Conservation (phyloP, 1,140 invertebrate genomes). For the Thalassaphorura encarpata region DNA sequence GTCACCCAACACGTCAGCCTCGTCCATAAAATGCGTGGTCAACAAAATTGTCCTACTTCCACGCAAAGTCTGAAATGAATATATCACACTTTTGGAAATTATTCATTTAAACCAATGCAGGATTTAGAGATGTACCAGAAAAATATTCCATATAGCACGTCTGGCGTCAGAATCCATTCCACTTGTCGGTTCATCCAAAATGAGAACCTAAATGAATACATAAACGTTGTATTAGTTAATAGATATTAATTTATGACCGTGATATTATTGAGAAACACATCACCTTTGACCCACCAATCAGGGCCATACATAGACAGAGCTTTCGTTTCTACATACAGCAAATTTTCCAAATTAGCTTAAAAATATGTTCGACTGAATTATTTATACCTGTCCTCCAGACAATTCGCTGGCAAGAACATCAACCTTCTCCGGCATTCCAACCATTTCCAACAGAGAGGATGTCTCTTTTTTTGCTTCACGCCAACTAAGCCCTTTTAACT, state of each 20-base stretch:
- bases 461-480: neutral
- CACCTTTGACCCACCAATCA: slow-evolving; percentile 49
- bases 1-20: slow-evolving; percentile 76
- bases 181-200: slow-evolving; percentile 66
- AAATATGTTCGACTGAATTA: no score
- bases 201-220: slow-evolving; percentile 35
- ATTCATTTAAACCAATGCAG: neutral
- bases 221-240: slow-evolving; percentile 13
- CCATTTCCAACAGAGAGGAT: slow-evolving; percentile 32
- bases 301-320: slow-evolving; percentile 70
- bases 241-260: no score
- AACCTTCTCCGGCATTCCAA: slow-evolving; percentile 49
- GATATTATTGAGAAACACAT: slow-evolving; percentile 35
- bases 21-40: slow-evolving; percentile 58
- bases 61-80: slow-evolving; percentile 32
- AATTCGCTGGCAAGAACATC: slow-evolving; percentile 57
- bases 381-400: no score
- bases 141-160: slow-evolving; percentile 74
- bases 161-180: slow-evolving; percentile 91
- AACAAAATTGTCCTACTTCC: slow-evolving; percentile 45
- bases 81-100: slow-evolving; percentile 26
- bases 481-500: slow-evolving; percentile 1
- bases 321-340: slow-evolving; percentile 83
- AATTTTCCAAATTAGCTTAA: no score
- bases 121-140: slow-evolving; percentile 36